Base-by-base conservation (phyloP, 2,797 vertebrate species). In the Argya squamiceps region DNA sequence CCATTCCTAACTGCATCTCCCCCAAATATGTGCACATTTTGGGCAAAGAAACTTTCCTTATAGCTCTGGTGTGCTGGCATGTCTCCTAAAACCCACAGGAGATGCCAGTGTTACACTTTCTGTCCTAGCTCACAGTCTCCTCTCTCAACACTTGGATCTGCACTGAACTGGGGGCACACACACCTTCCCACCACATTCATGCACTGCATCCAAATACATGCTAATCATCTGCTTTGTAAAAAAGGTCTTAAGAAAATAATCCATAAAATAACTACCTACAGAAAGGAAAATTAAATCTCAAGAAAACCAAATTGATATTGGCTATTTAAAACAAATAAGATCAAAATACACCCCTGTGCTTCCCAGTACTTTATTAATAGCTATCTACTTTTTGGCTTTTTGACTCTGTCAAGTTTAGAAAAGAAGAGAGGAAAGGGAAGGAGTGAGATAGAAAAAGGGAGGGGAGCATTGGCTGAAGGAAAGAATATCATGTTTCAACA, bases 401-500 rank as follows among this genome's bases (percentile, higher is more conserved):
- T 60, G 34, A 65, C 23, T 77, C 23, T 24, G 30, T 67, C 47
- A 91, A 55, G 24, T 70, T 93, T 52, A 68, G 78, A 75, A 85
- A 65, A 53, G 39, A 78, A 68, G 20, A 27, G 26, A 68, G 30
- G 30, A 46, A 67, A 49, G 44, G 10, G 24, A 86, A 55, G 10
- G 30, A 63, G 30, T 6, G 43, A 58, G 32, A 41, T 10, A 58
- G 36, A 32, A 69, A 30, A 64, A 34, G 50, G 56, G 62, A 46
- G 26, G 23, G 37, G 64, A 88, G 67, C 30, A 75, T 84, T 94
- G 89, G 89, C 36, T 90, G 78, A 91, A 95, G 88, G 64, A 89
- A 96, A 93, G 88, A 93, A 68, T 90, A 96, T 97, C 97, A 83
- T 96, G 95, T 98, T 97, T 96, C 97, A 97, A 97, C 96, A 97